Evolutionary conservation across 1,140 invertebrate genomes (phyloP).

Genomic region (Solenopsis invicta): DNA sequence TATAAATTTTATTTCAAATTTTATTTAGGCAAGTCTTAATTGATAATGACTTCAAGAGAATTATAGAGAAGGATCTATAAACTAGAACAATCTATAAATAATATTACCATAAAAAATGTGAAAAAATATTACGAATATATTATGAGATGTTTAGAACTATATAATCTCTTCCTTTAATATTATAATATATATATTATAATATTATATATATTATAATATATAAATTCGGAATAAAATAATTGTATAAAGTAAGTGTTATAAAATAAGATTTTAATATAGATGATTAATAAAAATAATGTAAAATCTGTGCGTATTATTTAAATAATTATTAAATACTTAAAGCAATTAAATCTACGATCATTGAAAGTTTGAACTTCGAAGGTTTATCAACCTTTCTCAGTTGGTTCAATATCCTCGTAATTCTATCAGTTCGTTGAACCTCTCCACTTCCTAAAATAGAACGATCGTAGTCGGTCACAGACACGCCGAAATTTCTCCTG

Average conservation of each 20-base stretch:
- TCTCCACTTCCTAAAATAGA: conserved; percentile 95
- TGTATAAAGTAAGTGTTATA: background rate
- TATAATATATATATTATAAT: too few species aligned
- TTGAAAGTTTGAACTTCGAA: background rate
- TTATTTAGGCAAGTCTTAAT: background rate
- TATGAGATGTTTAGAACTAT: background rate
- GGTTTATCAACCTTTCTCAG: conserved; percentile 89
- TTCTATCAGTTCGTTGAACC: conserved; percentile 94
- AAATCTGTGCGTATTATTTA: background rate
- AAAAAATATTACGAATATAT: background rate
- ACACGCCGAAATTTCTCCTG: conserved; percentile 91
- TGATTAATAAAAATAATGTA: background rate
- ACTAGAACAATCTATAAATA: background rate
- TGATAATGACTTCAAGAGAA: background rate
- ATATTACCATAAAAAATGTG: background rate
- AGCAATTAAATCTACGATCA: background rate
- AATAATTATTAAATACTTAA: conserved; percentile 1
- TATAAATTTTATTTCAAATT: conserved; percentile 70
- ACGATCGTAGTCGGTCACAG: conserved; percentile 94
- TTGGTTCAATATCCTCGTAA: conserved; percentile 91
- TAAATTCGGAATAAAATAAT: background rate
- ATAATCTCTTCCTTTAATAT: background rate
- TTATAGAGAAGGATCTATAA: background rate
- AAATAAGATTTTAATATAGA: background rate
- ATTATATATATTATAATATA: too few species aligned